Evolutionary conservation across 2,797 vertebrate species (phyloP).

Genomic region (Acipenser oxyrinchus): DNA sequence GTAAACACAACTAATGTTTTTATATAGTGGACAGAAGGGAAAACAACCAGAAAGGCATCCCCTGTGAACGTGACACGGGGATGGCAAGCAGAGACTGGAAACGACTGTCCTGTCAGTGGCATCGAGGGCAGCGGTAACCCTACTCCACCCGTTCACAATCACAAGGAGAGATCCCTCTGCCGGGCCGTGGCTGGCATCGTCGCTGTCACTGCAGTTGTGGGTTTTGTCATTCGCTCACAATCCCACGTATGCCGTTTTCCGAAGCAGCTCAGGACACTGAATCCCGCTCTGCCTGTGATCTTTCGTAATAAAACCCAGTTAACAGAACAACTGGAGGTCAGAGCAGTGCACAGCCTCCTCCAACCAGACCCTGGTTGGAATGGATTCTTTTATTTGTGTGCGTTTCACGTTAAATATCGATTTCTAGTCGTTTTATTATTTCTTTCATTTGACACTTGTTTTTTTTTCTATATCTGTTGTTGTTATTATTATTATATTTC

Average conservation of each 20-base stretch:
- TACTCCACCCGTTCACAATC: neutral
- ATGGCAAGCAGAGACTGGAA: neutral
- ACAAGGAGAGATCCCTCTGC: conserved; percentile 10
- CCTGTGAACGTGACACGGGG: conserved; percentile 2
- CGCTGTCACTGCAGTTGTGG: neutral
- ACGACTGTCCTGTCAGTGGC: neutral
- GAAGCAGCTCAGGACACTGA: conserved; percentile 30
- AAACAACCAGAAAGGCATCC: conserved; percentile 21
- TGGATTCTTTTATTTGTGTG: no score
- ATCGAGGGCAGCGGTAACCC: neutral
- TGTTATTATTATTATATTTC: no score
- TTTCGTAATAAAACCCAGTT: no score
- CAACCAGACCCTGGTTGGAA: conserved; percentile 23
- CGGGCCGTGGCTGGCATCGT: conserved; percentile 15
- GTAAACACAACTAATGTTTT: conserved; percentile 82
- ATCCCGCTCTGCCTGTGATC: neutral
- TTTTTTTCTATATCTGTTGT: no score
- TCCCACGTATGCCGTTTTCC: conserved; percentile 19
- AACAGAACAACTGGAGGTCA: no score
- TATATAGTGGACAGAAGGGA: conserved; percentile 38
- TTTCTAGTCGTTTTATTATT: no score
- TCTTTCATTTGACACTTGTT: no score
- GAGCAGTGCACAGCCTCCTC: conserved; percentile 10
- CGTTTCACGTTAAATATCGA: no score
- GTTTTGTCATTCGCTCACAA: conserved; percentile 9